A percentile compares a stretch with the other conserved stretches of the same genome.
Conservation (phyloP, 2,797 vertebrate genomes). For the Anabacerthia variegaticeps region DNA sequence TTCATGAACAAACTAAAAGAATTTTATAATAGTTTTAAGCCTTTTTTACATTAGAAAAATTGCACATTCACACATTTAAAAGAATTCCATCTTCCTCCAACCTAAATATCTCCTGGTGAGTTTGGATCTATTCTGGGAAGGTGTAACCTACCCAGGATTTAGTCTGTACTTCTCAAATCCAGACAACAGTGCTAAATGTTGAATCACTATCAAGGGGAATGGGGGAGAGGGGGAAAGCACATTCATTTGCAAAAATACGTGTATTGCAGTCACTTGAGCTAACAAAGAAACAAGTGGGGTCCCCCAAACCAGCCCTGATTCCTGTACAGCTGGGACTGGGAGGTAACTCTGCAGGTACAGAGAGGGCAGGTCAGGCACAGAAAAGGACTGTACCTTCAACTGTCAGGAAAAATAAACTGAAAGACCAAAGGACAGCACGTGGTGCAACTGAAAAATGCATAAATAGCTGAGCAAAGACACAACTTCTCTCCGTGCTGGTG, state of each 20-base stretch:
- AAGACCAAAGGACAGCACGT: background rate
- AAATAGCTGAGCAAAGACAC: background rate
- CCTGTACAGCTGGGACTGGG: background rate
- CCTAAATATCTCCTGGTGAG: background rate
- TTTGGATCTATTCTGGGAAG: background rate
- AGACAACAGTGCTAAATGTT: background rate
- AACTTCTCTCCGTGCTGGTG: background rate
- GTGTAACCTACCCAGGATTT: background rate
- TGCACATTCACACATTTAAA: background rate
- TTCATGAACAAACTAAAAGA: slow-evolving; percentile 29
- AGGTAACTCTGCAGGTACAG: background rate
- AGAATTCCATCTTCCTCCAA: background rate
- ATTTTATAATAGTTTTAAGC: background rate
- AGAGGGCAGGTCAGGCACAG: background rate
- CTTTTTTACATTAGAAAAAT: background rate
- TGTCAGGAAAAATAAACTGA: background rate
- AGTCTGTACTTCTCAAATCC: background rate
- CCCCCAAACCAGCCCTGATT: background rate
- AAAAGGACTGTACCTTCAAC: background rate
- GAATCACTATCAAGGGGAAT: background rate
- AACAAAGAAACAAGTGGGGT: background rate
- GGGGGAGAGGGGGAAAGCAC: background rate
- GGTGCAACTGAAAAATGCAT: background rate
- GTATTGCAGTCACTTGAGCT: background rate
- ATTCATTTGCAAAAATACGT: background rate